Evolutionary conservation across 1,140 invertebrate genomes (phyloP).

Genomic region (Apis cerana): DNA sequence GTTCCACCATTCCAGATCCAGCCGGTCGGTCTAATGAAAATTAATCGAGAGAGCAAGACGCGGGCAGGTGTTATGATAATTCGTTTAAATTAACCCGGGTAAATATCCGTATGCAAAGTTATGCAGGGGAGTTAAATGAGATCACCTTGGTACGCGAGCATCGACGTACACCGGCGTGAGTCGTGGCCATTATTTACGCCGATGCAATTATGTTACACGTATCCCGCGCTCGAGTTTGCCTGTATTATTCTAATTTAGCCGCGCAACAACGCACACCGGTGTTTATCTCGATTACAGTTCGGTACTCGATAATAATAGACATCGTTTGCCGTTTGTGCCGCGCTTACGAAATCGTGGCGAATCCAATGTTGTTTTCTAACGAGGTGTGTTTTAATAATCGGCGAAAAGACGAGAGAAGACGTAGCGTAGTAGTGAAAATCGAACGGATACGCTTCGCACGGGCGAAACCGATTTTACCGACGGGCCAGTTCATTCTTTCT

Average conservation of each 20-base stretch:
- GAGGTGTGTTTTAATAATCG: neutral
- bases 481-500: too few species aligned
- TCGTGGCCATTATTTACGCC: constrained; percentile 44
- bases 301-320: constrained; percentile 7
- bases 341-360: neutral
- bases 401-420: neutral
- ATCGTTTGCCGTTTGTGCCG: neutral
- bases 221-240: neutral
- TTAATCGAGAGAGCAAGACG: constrained; percentile 39
- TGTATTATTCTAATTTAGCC: constrained; percentile 43
- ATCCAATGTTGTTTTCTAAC: neutral
- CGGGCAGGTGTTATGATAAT: constrained; percentile 60
- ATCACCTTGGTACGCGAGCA: constrained; percentile 25
- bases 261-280: neutral
- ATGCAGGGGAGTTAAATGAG: constrained; percentile 15
- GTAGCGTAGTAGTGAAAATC: neutral
- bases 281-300: constrained; percentile 17
- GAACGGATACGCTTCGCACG: too few species aligned
- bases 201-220: constrained; percentile 35
- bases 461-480: too few species aligned
- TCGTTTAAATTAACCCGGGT: constrained; percentile 45
- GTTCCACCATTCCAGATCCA: neutral
- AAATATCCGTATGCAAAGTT: constrained; percentile 46
- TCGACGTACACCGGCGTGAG: neutral
- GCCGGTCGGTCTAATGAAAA: constrained; percentile 16